Evolutionary conservation across 2,888 invertebrate genomes (phyloP), one percentile per base, ranked within the genome.

Genomic region (Lordiphosa andalusiaca): DNA sequence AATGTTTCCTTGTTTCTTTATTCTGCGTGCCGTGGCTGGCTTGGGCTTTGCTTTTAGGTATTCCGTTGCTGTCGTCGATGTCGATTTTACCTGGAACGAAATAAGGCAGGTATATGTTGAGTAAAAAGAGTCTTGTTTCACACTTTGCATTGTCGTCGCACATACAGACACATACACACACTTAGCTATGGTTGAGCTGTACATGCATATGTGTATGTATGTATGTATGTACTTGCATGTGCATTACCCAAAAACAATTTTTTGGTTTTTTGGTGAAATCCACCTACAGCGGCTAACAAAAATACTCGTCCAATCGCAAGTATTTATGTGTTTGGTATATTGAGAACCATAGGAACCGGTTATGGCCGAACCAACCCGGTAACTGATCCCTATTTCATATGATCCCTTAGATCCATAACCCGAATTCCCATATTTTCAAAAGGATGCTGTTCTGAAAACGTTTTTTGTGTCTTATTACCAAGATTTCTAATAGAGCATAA

Each of bases 1-100:
- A 84, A 81, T 74, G 85, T 82, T 85, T 82, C 80, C 77, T 80
- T 85, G 84, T 83, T 77, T 72, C 72, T 83, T 80, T 81, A 73
- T 80, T 72, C 81, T 76, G 77, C 73, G 73, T 76, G 68, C 77
- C 71, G 72, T 59, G 55, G 66, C 38, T 51, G 48, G 53, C 47
- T 52, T 40, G 19, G 53, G 56, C 65, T 72, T 48, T 63, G 81
- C 73, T 82, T 82, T 77, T 77, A 71, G 82, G 82, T 78, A 78
- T 74, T 73, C 75, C 58, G 67, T 65, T 73, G 74, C 78, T 62
- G 84, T 71, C 68, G 65, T 53, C 58, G 65, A 61, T 57, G 78
- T 64, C 73, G 74, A 74, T 80, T 44, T 84, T 84, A 84, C 80
- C 80, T 80, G 80, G 80, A 80, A 80, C 78, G 69, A 80, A 80